Evolutionary conservation across 2,888 invertebrate genomes (phyloP).

Genomic region (Ellobium chinense): DNA sequence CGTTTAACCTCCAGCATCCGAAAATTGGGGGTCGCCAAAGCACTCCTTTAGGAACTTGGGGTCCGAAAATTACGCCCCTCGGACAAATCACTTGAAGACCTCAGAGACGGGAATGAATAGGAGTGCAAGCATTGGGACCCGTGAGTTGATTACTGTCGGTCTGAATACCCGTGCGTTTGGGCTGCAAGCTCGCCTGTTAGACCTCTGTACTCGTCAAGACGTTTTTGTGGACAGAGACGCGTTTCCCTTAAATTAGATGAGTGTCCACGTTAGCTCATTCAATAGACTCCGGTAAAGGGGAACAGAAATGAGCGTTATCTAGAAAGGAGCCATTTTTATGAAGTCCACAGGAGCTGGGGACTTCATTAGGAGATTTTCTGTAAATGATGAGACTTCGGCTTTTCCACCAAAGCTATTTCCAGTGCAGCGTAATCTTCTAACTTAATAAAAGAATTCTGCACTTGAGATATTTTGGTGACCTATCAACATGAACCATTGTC

Average conservation of each 20-base stretch:
- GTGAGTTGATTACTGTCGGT: constrained; percentile 6
- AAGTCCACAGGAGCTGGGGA: too few relatives aligned
- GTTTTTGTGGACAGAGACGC: neutral
- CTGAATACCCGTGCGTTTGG: neutral
- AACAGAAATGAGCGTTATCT: too few relatives aligned
- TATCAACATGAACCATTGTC: too few relatives aligned
- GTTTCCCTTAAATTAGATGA: constrained; percentile 16
- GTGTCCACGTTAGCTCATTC: too few relatives aligned
- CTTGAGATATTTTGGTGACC: too few relatives aligned
- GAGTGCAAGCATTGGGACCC: neutral
- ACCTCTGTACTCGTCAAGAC: neutral
- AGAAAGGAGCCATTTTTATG: too few relatives aligned
- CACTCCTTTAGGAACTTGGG: neutral
- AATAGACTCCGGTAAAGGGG: too few relatives aligned
- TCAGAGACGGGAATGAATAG: neutral
- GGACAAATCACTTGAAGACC: neutral
- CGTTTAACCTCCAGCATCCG: neutral
- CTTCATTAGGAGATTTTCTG: too few relatives aligned
- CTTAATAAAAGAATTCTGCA: too few relatives aligned
- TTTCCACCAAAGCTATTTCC: too few relatives aligned
- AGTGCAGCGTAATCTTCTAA: too few relatives aligned
- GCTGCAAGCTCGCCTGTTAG: neutral
- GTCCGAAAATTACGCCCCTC: constrained; percentile 8
- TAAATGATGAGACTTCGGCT: too few relatives aligned
- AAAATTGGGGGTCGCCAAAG: neutral